phyloP scores from a whole-genome alignment of 2,113 vertebrate genomes.

The Lathamus discolor region DNA sequence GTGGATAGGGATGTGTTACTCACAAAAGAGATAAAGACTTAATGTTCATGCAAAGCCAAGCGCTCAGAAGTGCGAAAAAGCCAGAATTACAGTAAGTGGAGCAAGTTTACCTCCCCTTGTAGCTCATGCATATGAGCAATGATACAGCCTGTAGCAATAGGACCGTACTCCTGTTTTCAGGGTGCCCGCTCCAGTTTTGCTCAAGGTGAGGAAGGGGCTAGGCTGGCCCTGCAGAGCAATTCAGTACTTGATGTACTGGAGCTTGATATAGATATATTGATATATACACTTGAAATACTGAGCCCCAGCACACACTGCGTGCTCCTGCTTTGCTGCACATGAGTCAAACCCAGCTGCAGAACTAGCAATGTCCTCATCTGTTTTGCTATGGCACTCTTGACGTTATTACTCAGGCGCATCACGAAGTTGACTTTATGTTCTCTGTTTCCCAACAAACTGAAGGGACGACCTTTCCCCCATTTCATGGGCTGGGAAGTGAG shows the following conservation, averaged over 20 bases:
- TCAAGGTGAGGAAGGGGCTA: not conserved
- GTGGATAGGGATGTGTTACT: not conserved
- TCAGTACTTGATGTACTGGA: rapidly evolving
- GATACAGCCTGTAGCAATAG: not conserved
- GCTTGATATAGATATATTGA: not conserved
- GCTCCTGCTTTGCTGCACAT: not conserved
- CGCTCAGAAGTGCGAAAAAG: not conserved
- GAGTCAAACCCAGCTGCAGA: not conserved
- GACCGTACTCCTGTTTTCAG: not conserved
- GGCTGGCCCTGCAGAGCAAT: not conserved
- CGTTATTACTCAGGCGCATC: not conserved
- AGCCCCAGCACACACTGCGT: rapidly evolving
- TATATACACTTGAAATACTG: not conserved
- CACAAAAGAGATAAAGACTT: not conserved
- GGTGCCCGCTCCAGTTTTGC: rapidly evolving
- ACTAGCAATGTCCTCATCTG: not conserved
- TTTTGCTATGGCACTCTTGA: not conserved
- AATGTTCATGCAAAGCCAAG: not conserved
- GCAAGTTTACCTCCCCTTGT: not conserved
- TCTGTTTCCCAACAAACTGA: not conserved
- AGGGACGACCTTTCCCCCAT: not conserved
- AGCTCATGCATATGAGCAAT: not conserved
- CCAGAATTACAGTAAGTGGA: not conserved
- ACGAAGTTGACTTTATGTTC: not conserved
- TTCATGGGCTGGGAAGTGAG: not conserved